Conservation (phyloP, 2,797 vertebrate species). For the Atherinosoma microstoma region DNA sequence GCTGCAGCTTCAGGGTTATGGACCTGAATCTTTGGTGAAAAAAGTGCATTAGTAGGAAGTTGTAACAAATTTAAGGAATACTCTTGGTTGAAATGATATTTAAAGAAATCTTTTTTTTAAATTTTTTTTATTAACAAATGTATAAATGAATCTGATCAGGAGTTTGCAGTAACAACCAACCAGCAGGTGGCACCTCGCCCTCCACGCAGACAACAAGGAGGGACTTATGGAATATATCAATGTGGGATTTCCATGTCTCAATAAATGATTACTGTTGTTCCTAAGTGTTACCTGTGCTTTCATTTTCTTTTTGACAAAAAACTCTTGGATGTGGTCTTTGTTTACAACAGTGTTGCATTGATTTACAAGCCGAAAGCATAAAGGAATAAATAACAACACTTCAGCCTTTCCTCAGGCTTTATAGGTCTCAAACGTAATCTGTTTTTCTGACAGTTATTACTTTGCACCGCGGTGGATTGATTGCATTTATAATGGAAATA, state of each 20-base stretch:
- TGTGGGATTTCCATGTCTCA: conserved; percentile 39
- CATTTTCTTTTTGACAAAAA: conserved; percentile 36
- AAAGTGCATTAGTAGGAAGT: not conserved
- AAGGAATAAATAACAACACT: conserved; percentile 58
- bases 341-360: conserved; percentile 50
- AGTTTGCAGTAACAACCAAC: conserved; percentile 12
- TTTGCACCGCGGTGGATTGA: conserved; percentile 61
- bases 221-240: not conserved
- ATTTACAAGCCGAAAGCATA: conserved; percentile 56
- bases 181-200: conserved; percentile 55
- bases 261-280: conserved; percentile 65
- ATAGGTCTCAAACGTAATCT: conserved; percentile 54
- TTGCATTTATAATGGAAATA: conserved; percentile 62
- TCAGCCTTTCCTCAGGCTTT: conserved; percentile 52
- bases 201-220: not conserved
- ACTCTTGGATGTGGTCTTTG: conserved; percentile 38
- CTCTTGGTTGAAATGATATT: not conserved
- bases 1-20: not conserved
- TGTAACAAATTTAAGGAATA: not conserved
- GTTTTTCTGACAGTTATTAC: conserved; percentile 73
- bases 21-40: not conserved
- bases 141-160: not conserved
- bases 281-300: conserved; percentile 36
- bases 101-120: not conserved
- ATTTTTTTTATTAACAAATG: not conserved